Evolutionary conservation across 2,113 vertebrate species (phyloP).

Genomic region (Taxidea taxus): DNA sequence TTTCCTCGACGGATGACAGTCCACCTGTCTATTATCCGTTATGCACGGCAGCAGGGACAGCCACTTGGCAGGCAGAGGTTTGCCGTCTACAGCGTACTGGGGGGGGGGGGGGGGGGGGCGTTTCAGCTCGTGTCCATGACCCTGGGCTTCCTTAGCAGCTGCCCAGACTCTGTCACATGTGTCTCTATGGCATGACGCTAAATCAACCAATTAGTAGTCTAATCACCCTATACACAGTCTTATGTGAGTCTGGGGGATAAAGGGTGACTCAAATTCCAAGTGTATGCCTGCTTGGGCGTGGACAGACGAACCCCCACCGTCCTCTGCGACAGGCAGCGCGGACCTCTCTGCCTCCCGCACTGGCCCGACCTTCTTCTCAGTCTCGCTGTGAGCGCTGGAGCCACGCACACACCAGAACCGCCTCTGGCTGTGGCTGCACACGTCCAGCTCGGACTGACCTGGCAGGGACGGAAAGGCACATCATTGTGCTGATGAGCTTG

Average conservation of each 20-base stretch:
- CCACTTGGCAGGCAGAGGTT: too few relatives aligned
- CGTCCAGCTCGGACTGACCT: neutral
- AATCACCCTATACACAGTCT: too few relatives aligned
- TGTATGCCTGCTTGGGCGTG: too few relatives aligned
- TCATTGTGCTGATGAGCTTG: too few relatives aligned
- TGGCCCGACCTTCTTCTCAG: fast-evolving
- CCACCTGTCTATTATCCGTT: neutral
- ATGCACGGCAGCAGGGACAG: too few relatives aligned
- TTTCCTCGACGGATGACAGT: neutral
- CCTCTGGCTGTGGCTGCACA: too few relatives aligned
- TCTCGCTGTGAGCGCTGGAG: neutral
- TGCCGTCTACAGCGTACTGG: neutral
- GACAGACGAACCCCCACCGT: neutral
- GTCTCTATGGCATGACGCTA: neutral
- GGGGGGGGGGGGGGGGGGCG: neutral
- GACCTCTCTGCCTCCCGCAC: too few relatives aligned
- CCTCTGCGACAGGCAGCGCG: neutral
- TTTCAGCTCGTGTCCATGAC: neutral
- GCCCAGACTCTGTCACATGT: neutral
- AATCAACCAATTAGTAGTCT: neutral
- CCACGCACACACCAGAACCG: too few relatives aligned
- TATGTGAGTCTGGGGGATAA: neutral
- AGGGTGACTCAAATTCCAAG: neutral
- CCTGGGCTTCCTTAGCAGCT: neutral
- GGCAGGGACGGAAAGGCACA: neutral